Evolutionary conservation across 2,113 vertebrate genomes (phyloP), one percentile per base, ranked within the genome.

Genomic region (Naja naja): DNA sequence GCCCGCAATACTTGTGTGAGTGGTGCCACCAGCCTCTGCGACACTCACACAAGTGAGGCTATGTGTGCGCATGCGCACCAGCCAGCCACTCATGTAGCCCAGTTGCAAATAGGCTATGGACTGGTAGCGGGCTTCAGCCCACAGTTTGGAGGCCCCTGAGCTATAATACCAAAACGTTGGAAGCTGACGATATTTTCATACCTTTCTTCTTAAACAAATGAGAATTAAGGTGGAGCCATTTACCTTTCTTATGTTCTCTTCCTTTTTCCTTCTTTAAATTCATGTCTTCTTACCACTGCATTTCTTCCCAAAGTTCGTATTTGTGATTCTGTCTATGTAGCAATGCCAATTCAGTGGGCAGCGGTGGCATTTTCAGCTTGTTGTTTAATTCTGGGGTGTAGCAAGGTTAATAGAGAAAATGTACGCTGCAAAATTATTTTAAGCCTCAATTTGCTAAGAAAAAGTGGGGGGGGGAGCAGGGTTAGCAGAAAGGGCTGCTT

Each of bases 61-160:
- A 1, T 55, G 54, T 5, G 20, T 23, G 20, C 6, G 2, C 55
- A 23, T 0, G 2, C 0, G 2, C 22, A 56, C 22, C 55, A 56
- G 22, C 55, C 2, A 1, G 22, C 55, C 55, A 25, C 22, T 23
- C 6, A 2, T 2, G 1, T 8, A 6, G 55, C 22, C 55, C 5
- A 6, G 55, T 52, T 52, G 5, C 22, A 25, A 56, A 25, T 23
- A 56, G 22, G 55, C 22, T 5, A 56, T 8, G 22, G 22, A 56
- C 55, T 22, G 2, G 22, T 56, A 25, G 22, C 2, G 7, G 22
- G 55, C 7, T 0, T 2, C 2, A 0, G 22, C 55, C 55, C 22
- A 56, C 55, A 56, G 55, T 0, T 56, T 56, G 55, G 55, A 2
- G 22, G 23, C 55, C 55, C 22, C 55, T 53, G 6, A n/a, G 16